These are phyloP conservation scores for Rhamnusium bicolor DNA, from an alignment of 2,888 invertebrate genomes.

Conservation along the genomic window DNA sequence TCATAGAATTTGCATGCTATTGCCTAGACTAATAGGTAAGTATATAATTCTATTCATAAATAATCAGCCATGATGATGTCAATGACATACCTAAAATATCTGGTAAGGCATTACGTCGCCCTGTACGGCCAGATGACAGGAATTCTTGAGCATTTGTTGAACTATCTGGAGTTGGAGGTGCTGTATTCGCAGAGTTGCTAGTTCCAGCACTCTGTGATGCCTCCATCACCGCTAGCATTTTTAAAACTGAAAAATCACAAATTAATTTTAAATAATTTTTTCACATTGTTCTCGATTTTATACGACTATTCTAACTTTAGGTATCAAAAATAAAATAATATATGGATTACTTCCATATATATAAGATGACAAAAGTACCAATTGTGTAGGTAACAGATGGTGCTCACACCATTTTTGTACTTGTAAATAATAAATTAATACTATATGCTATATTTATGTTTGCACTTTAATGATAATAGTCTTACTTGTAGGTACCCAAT, in stretches of 20 bases:
- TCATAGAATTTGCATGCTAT: too few species aligned
- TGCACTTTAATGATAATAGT: too few species aligned
- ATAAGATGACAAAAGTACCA: background rate
- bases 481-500: too few species aligned
- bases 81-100: conserved; percentile 78
- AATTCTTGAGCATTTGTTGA: conserved; percentile 75
- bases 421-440: too few species aligned
- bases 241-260: conserved; percentile 64
- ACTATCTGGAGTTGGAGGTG: conserved; percentile 52
- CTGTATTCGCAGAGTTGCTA: conserved; percentile 48
- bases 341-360: too few species aligned
- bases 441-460: too few species aligned
- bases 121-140: conserved; percentile 88
- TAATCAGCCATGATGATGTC: background rate
- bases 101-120: conserved; percentile 90
- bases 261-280: background rate
- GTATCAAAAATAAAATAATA: background rate
- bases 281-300: too few species aligned
- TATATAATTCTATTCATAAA: too few species aligned
- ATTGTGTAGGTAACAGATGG: too few species aligned
- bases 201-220: conserved; percentile 63
- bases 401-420: too few species aligned
- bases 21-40: too few species aligned
- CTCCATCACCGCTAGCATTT: conserved; percentile 71
- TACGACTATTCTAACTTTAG: background rate